Percentiles rank a stretch among this genome's conserved stretches.
phyloP scores from a whole-genome alignment of 2,888 invertebrate species.

The Synergus japonicus region DNA sequence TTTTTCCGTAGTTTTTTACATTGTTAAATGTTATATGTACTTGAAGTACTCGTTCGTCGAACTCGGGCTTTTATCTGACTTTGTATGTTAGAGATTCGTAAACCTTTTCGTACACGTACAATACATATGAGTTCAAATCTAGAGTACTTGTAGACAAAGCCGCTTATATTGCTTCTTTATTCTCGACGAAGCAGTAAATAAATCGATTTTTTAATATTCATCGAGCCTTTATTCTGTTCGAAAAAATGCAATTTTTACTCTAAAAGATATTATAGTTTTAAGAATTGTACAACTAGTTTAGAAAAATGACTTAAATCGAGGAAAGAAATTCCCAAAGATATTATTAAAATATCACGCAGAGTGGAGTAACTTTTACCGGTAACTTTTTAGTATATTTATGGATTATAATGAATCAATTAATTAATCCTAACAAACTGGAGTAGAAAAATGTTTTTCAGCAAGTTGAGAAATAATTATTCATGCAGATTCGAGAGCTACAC shows the following conservation, averaged over 20 bases:
- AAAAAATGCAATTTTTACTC: background rate
- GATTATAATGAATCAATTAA: slow-evolving; percentile 17
- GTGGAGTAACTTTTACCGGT: background rate
- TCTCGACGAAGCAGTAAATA: background rate
- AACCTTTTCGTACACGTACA: slow-evolving; percentile 11
- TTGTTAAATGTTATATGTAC: background rate
- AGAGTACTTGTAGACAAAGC: background rate
- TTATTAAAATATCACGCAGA: background rate
- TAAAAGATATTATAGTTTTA: background rate
- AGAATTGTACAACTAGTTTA: background rate
- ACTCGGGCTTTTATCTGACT: slow-evolving; percentile 15
- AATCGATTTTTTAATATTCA: slow-evolving; percentile 30
- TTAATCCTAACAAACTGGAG: background rate
- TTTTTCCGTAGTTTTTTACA: background rate
- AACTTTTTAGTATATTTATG: background rate
- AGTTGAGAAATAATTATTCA: slow-evolving; percentile 23
- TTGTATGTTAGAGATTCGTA: slow-evolving; percentile 6
- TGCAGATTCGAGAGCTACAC: slow-evolving; percentile 2
- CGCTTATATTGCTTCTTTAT: background rate
- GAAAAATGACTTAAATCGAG: too few species aligned
- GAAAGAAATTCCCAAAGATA: too few species aligned
- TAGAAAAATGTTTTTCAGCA: slow-evolving; percentile 11
- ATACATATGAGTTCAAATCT: background rate
- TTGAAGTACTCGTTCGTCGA: background rate
- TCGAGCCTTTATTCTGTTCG: background rate